Evolutionary conservation across 2,888 invertebrate species (phyloP).

Genomic region (Cephonodes hylas): DNA sequence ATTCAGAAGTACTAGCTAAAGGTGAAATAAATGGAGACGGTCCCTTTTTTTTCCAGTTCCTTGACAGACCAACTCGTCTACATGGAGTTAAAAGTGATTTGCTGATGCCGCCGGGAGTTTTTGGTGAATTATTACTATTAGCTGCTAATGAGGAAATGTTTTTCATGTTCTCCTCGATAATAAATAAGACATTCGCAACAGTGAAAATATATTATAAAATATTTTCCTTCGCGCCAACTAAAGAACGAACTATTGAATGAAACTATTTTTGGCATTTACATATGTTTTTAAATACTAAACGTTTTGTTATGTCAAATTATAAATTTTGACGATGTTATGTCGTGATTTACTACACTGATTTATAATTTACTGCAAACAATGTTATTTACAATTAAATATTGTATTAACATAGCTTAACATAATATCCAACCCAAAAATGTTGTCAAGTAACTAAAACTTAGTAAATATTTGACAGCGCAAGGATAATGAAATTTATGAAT

Average conservation of each 20-base stretch:
- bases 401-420: too few relatives aligned
- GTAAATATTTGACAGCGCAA: too few relatives aligned
- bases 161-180: slow-evolving; percentile 56
- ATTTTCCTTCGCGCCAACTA: slow-evolving; percentile 35
- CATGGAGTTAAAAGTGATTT: slow-evolving; percentile 77
- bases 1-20: slow-evolving; percentile 33
- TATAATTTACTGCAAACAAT: too few relatives aligned
- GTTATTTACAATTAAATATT: too few relatives aligned
- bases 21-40: slow-evolving; percentile 70
- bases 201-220: slow-evolving; percentile 14
- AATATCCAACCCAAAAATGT: too few relatives aligned
- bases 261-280: not conserved
- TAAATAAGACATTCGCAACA: too few relatives aligned
- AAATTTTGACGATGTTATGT: too few relatives aligned
- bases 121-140: slow-evolving; percentile 56
- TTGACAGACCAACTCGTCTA: slow-evolving; percentile 76
- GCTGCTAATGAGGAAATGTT: slow-evolving; percentile 47
- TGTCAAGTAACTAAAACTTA: too few relatives aligned
- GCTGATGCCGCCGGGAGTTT: slow-evolving; percentile 76
- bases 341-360: too few relatives aligned
- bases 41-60: slow-evolving; percentile 63
- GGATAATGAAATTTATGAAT: too few relatives aligned
- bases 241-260: slow-evolving; percentile 13
- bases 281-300: not conserved
- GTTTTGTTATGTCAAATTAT: not conserved